Evolutionary conservation across 2,113 vertebrate species (phyloP).

Genomic region (Polypterus bichir): DNA sequence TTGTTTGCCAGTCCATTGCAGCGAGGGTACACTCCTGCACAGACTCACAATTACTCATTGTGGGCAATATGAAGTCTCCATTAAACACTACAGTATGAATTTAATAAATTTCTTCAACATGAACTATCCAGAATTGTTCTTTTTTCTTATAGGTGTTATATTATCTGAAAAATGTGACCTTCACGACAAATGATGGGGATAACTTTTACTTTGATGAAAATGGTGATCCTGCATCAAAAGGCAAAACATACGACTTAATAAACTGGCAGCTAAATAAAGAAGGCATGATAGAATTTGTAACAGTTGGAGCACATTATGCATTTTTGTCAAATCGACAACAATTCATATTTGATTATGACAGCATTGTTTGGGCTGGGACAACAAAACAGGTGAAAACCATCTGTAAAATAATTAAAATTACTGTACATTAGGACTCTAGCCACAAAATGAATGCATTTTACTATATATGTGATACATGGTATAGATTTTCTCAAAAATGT

Average conservation of each 20-base stretch:
- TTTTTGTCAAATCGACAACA: neutral
- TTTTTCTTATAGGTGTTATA: neutral
- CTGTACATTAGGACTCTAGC: too few species aligned
- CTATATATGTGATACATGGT: too few species aligned
- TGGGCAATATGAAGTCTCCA: too few species aligned
- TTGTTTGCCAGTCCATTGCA: too few species aligned
- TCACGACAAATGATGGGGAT: conserved; percentile 6
- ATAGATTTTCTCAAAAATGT: too few species aligned
- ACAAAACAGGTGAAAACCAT: conserved; percentile 12
- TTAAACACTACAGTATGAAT: neutral
- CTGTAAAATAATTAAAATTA: neutral
- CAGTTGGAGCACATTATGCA: conserved; percentile 4
- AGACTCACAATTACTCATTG: too few species aligned
- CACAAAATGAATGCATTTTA: too few species aligned
- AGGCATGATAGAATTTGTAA: neutral
- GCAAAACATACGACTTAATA: conserved; percentile 3
- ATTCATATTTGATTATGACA: neutral
- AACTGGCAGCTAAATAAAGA: conserved; percentile 7
- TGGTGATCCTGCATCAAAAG: conserved; percentile 3
- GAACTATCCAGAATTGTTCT: neutral
- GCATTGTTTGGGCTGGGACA: conserved; percentile 1
- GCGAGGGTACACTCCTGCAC: too few species aligned
- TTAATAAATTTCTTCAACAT: neutral
- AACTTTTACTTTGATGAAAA: conserved; percentile 3
- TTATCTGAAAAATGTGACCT: conserved; percentile 7